Conservation (phyloP, 53 echinoderm and acorn worm genomes). For the Patiria pectinifera region DNA sequence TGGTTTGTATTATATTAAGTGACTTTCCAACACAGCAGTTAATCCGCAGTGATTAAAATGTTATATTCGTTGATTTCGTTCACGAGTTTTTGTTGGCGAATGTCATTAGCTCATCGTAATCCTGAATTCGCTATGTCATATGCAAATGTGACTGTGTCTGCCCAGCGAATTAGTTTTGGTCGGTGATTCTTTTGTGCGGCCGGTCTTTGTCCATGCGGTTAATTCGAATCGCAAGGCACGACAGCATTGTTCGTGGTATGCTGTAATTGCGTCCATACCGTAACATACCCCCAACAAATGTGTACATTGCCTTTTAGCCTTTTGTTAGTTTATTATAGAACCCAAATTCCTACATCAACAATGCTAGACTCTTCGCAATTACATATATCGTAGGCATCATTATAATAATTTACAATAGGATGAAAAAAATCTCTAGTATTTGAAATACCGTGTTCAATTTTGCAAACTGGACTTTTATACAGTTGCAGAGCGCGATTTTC, state of each 20-base stretch:
- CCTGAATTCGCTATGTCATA: neutral
- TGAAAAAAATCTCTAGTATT: no score
- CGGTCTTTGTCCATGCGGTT: neutral
- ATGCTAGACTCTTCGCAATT: no score
- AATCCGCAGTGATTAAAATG: no score
- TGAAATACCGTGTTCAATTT: no score
- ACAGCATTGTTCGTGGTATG: neutral
- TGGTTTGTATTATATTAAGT: no score
- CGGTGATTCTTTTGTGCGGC: neutral
- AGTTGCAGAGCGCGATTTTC: no score
- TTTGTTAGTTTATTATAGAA: neutral
- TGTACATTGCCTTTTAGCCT: neutral
- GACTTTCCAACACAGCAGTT: no score
- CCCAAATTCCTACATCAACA: no score
- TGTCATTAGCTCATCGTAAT: neutral
- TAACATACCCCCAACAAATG: no score
- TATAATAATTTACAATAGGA: no score
- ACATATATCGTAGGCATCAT: no score
- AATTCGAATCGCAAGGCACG: neutral
- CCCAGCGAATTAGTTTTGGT: neutral
- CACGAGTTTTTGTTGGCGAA: neutral
- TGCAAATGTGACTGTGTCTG: neutral
- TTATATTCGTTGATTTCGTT: neutral
- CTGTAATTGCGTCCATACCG: neutral
- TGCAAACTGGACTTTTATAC: no score